These are phyloP conservation scores for Mormyrus hasselquistii DNA, from an alignment of 2,797 vertebrate genomes.

Conservation along the genomic window DNA sequence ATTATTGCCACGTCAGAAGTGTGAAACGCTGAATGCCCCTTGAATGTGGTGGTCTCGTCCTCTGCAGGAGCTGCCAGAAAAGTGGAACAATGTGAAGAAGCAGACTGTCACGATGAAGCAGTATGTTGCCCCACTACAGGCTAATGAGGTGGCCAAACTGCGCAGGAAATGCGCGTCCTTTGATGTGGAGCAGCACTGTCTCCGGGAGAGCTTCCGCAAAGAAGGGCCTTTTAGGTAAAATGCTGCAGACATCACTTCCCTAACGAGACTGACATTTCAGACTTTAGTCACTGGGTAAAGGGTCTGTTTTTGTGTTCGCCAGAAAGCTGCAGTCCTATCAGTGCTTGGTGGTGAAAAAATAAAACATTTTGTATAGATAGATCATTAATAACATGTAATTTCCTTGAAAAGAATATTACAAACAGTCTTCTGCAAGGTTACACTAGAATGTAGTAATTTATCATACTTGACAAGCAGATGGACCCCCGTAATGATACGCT, in stretches of 20 bases:
- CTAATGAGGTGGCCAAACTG: constrained; percentile 66
- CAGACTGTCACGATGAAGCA: constrained; percentile 71
- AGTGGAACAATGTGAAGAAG: constrained; percentile 82
- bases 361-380: background rate
- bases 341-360: background rate
- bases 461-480: constrained; percentile 3
- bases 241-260: background rate
- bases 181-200: constrained; percentile 69
- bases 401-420: background rate
- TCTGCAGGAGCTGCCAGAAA: constrained; percentile 82
- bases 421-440: background rate
- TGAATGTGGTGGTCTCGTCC: background rate
- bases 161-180: constrained; percentile 71
- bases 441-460: constrained; percentile 9
- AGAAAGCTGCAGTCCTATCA: background rate
- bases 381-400: background rate
- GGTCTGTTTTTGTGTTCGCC: background rate
- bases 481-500: background rate
- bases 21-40: background rate
- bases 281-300: background rate
- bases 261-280: background rate
- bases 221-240: constrained; percentile 81
- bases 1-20: background rate
- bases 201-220: constrained; percentile 68
- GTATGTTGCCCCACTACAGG: constrained; percentile 82